A percentile compares a stretch with the other conserved stretches of the same genome.
These are phyloP conservation scores for Cacatua alba DNA, from an alignment of 2,113 vertebrate genomes.

Conservation along the genomic window DNA sequence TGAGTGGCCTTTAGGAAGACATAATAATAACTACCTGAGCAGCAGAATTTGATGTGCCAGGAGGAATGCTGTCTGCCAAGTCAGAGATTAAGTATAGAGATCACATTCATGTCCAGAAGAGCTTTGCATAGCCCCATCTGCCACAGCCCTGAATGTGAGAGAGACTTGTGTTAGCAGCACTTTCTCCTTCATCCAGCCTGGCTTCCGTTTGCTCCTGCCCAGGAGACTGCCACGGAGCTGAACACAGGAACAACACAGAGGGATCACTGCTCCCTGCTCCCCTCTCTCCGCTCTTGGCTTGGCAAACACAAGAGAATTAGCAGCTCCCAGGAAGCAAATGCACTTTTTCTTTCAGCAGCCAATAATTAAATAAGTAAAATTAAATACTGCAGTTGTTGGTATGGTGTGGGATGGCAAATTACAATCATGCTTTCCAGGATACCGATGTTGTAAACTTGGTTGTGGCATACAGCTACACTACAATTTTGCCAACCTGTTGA, in stretches of 20 bases:
- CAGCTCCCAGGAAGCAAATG: background rate
- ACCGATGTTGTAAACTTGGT: background rate
- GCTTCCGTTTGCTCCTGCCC: background rate
- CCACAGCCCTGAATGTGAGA: background rate
- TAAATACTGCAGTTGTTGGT: background rate
- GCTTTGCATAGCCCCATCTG: background rate
- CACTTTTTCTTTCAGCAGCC: background rate
- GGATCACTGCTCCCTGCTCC: background rate
- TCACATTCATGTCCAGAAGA: background rate
- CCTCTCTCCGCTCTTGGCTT: background rate
- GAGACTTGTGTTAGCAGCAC: background rate
- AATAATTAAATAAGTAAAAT: background rate
- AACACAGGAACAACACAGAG: background rate
- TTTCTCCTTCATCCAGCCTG: background rate
- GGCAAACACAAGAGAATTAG: background rate
- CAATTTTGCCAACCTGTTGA: background rate
- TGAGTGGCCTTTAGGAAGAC: background rate
- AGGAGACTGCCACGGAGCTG: background rate
- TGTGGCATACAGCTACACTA: background rate
- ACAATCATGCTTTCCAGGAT: background rate
- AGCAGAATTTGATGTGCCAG: background rate
- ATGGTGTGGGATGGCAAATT: background rate
- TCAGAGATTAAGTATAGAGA: background rate
- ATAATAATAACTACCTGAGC: background rate
- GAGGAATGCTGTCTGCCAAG: background rate